Conservation (phyloP, 1,140 invertebrate genomes). For the Ridgeia piscesae region DNA sequence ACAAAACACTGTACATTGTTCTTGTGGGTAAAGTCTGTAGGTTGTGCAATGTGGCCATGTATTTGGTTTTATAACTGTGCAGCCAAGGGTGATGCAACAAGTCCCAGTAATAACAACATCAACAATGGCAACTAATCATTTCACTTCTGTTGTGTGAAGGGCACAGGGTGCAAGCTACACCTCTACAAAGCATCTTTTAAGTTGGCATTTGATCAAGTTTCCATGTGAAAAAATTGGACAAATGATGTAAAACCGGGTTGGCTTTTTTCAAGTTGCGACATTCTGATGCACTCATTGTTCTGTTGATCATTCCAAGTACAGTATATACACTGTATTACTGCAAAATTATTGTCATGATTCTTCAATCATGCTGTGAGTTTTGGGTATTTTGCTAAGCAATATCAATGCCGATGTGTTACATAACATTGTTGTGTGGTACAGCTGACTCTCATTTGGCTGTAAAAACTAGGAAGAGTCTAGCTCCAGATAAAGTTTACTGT, state of each 20-base stretch:
- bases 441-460: neutral
- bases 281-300: neutral
- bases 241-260: neutral
- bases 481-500: too few relatives aligned
- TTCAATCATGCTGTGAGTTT: neutral
- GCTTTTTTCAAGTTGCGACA: neutral
- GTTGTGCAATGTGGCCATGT: neutral
- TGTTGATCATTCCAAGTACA: neutral
- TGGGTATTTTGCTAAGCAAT: neutral
- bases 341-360: neutral
- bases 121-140: neutral
- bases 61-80: conserved; percentile 1
- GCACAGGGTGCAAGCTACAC: neutral
- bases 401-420: neutral
- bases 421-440: neutral
- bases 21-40: neutral
- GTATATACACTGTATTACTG: too few relatives aligned
- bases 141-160: neutral
- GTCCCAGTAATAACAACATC: neutral
- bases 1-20: neutral
- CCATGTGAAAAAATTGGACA: neutral
- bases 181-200: neutral
- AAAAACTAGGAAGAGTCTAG: neutral
- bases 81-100: neutral
- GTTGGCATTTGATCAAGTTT: neutral